phyloP scores from a whole-genome alignment of 2,888 invertebrate genomes.

The Microchrysa polita region DNA sequence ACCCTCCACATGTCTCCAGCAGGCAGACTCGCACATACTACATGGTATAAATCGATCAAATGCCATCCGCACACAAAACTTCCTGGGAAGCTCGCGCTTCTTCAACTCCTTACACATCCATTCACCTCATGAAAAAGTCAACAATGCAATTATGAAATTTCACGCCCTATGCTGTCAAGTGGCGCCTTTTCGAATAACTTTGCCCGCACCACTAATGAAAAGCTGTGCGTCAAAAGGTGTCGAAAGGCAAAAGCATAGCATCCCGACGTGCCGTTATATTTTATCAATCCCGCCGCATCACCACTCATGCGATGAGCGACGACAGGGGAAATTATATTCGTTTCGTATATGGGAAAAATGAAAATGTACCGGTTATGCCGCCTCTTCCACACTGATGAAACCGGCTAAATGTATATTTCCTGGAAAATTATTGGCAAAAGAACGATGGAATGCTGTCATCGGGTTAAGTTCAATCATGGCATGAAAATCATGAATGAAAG shows the following conservation, averaged over 20 bases:
- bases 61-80: too few relatives aligned
- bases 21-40: too few relatives aligned
- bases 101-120: neutral
- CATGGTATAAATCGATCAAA: too few relatives aligned
- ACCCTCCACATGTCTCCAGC: too few relatives aligned
- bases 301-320: neutral
- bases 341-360: neutral
- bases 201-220: slow-evolving; percentile 25
- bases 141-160: slow-evolving; percentile 33
- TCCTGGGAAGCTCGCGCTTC: neutral
- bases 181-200: slow-evolving; percentile 28
- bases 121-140: slow-evolving; percentile 12
- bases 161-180: slow-evolving; percentile 23
- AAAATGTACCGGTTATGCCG: slow-evolving; percentile 29
- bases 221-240: slow-evolving; percentile 19
- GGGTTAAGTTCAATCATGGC: neutral
- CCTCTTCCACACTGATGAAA: neutral
- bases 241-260: neutral
- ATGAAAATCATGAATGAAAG: slow-evolving; percentile 37
- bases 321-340: slow-evolving; percentile 2
- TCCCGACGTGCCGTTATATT: too few relatives aligned
- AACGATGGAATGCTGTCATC: neutral
- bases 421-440: neutral
- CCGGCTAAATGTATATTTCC: neutral
- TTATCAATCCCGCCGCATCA: neutral